Base-by-base conservation (phyloP, 2,113 vertebrate species). In the Cygnus buccinator region DNA sequence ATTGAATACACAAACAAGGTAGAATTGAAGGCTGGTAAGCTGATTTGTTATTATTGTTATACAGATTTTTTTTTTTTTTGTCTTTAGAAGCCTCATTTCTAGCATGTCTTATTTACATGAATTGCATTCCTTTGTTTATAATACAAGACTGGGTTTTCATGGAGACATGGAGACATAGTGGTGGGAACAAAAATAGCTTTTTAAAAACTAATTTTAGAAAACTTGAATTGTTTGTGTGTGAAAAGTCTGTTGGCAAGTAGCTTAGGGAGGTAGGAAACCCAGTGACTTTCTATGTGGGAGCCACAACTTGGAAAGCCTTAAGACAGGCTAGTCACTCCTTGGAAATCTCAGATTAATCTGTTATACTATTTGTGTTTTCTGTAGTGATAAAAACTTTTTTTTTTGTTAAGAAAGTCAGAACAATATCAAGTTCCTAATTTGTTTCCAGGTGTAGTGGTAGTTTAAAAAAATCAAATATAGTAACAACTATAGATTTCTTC, bases 191-290 rank as follows among this genome's bases (percentile, higher is more conserved):
- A 96, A 90, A 92, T 68, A 90, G 18, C 25, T 88, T 79, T 65
- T 72, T 80, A 26, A 84, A 79, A 67, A 2, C 41, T 83, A 86
- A 73, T 74, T 93, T 96, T 96, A 89, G 93, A 90, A 83, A 83
- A 77, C 12, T 80, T 63, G 25, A 50, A 77, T 78, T 93, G 54
- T 79, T 95, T 84, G 46, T 85, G 25, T 90, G 44, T 91, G 55
- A 85, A 77, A 89, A 92, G 71, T 25, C 33, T 33, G 82, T 63
- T 71, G 41, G 21, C 7, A 59, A 80, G 55, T 21, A 62, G 7
- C 55, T 79, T n/a, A 70, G 6, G 15, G 48, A 85, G 75, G 63
- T 93, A 70, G 87, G 25, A 62, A 93, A 79, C 33, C 65, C 39
- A 33, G 3, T 77, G 54, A 28, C 37, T 74, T 87, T 28, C 52